These are phyloP conservation scores for Cryptosula pallasiana DNA, from an alignment of 2,888 invertebrate genomes.

Conservation along the genomic window DNA sequence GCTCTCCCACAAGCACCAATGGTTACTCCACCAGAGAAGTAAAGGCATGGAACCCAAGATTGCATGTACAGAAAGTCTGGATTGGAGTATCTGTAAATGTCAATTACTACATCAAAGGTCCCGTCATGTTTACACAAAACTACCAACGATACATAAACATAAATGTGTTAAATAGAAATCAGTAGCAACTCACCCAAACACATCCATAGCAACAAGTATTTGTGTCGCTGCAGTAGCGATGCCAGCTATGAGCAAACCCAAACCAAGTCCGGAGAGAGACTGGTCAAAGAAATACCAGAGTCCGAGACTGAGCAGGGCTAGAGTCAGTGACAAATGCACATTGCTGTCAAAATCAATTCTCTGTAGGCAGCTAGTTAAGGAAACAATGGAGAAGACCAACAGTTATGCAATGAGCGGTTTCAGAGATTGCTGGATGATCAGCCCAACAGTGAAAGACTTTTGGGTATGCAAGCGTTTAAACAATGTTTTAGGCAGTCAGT, in stretches of 20 bases:
- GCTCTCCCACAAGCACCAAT: constrained; percentile 55
- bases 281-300: constrained; percentile 56
- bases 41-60: constrained; percentile 54
- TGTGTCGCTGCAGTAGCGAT: constrained; percentile 53
- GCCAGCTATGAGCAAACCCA: constrained; percentile 53
- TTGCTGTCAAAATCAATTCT: constrained; percentile 55
- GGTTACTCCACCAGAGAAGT: constrained; percentile 56
- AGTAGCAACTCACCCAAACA: constrained; percentile 54
- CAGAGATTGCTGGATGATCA: too few relatives aligned
- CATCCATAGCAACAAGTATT: constrained; percentile 52
- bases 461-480: too few relatives aligned
- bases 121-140: too few relatives aligned
- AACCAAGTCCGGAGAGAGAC: constrained; percentile 53
- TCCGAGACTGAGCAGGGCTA: constrained; percentile 54
- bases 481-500: too few relatives aligned
- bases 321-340: constrained; percentile 52
- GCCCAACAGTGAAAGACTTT: too few relatives aligned
- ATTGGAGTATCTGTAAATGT: constrained; percentile 52
- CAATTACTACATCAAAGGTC: too few relatives aligned
- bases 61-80: constrained; percentile 54
- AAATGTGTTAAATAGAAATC: too few relatives aligned
- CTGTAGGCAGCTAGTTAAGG: constrained; percentile 32
- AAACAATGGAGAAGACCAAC: too few relatives aligned
- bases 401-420: too few relatives aligned
- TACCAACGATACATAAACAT: too few relatives aligned